Conservation (phyloP, 2,797 vertebrate genomes). For the Ctenochaetus hawaiiensis region DNA sequence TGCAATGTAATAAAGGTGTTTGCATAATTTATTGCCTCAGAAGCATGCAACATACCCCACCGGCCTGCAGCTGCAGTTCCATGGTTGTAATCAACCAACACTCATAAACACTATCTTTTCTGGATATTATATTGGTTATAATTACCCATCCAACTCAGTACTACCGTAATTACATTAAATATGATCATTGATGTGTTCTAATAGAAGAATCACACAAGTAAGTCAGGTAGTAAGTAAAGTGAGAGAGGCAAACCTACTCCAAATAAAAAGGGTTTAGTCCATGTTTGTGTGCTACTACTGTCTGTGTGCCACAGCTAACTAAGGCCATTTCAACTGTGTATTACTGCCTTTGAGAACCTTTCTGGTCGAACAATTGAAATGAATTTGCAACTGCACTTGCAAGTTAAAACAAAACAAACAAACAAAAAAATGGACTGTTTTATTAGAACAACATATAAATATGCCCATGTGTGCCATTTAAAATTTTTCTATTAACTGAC, state of each 20-base stretch:
- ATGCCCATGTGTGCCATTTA: slow-evolving; percentile 1
- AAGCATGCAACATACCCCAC: not conserved
- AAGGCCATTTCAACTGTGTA: not conserved
- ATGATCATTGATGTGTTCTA: not conserved
- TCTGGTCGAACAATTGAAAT: not conserved
- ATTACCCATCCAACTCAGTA: not conserved
- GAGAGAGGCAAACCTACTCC: not conserved
- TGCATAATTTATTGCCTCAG: not conserved
- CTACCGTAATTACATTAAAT: not conserved
- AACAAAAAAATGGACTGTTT: no score
- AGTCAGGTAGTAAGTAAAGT: not conserved
- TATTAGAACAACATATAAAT: not conserved
- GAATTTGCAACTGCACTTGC: not conserved
- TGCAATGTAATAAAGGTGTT: slow-evolving; percentile 13
- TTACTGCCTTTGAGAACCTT: not conserved
- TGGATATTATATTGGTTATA: slow-evolving; percentile 11
- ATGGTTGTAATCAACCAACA: not conserved
- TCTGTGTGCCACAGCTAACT: not conserved
- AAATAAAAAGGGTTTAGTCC: not conserved
- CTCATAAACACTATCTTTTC: not conserved
- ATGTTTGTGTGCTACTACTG: not conserved
- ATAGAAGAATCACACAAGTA: not conserved
- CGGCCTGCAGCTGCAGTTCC: not conserved
- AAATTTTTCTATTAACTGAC: not conserved
- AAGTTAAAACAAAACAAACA: slow-evolving; percentile 5